A percentile compares a stretch with the other conserved stretches of the same genome.
Evolutionary conservation across 1,140 invertebrate species (phyloP).

Genomic region (Anastrepha obliqua): DNA sequence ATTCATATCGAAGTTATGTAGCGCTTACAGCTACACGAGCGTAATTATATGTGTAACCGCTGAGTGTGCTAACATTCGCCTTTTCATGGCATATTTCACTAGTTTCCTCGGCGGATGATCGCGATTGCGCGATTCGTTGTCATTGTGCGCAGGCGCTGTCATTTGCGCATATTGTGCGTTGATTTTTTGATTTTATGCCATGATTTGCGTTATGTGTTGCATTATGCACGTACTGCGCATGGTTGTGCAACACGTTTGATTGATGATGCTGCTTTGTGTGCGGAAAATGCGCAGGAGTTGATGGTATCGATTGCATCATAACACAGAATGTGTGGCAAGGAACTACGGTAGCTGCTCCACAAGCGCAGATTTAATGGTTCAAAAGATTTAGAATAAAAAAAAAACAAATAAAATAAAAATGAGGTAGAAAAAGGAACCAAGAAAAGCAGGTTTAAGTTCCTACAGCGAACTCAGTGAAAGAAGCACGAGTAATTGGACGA

Average conservation of each 20-base stretch:
- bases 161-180: conserved; percentile 51
- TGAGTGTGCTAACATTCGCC: not conserved
- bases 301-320: not conserved
- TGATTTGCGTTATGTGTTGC: not conserved
- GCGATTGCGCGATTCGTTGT: conserved; percentile 17
- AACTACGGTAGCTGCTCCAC: not conserved
- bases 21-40: not conserved
- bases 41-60: not conserved
- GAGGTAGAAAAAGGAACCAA: too few species aligned
- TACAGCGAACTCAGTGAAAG: too few species aligned
- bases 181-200: conserved; percentile 9
- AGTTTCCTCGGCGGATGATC: conserved; percentile 3
- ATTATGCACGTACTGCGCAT: not conserved
- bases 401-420: too few species aligned
- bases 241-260: conserved; percentile 16
- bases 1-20: not conserved
- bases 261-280: conserved; percentile 20
- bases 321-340: not conserved
- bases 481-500: too few species aligned
- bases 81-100: conserved; percentile 14
- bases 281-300: not conserved
- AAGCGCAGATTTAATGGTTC: too few species aligned
- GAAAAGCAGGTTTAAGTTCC: too few species aligned
- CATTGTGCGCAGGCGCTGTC: conserved; percentile 47
- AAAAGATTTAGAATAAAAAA: too few species aligned